Percentiles rank a stretch among this genome's conserved stretches.
These are phyloP conservation scores for Doryteuthis pealeii DNA, from an alignment of 1,140 invertebrate genomes.

Conservation along the genomic window DNA sequence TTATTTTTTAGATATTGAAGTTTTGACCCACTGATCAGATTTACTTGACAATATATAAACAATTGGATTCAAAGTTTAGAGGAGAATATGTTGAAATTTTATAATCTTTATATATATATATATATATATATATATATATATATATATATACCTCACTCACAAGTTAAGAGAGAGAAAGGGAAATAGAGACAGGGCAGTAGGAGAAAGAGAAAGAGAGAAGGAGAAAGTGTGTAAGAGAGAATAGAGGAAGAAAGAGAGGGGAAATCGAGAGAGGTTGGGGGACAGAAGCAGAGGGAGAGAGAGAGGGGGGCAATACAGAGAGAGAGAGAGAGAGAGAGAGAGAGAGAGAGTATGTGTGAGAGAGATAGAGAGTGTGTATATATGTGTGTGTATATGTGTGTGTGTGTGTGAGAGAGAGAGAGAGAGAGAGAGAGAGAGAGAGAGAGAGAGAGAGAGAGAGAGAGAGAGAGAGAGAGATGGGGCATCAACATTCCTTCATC, in stretches of 20 bases:
- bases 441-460: conserved; percentile 22
- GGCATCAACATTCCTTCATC: no score
- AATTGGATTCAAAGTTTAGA: no score
- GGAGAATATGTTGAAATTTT: no score
- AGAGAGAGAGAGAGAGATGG: conserved; percentile 20
- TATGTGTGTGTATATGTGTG: not conserved
- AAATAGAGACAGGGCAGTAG: not conserved
- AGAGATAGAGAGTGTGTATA: no score
- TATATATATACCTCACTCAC: no score
- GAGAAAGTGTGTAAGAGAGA: not conserved
- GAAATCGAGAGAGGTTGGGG: not conserved
- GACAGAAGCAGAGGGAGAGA: no score
- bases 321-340: not conserved
- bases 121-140: no score
- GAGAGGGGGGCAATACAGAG: no score
- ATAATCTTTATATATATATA: no score
- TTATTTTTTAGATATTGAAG: no score
- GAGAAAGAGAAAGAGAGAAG: not conserved
- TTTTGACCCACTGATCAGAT: no score
- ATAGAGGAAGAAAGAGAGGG: not conserved
- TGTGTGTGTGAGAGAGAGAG: not conserved
- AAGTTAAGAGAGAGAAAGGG: not conserved
- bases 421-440: conserved; percentile 24
- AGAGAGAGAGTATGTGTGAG: not conserved
- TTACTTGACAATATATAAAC: no score